Conservation (phyloP, 2,888 invertebrate species). For the Anaspis maculata region DNA sequence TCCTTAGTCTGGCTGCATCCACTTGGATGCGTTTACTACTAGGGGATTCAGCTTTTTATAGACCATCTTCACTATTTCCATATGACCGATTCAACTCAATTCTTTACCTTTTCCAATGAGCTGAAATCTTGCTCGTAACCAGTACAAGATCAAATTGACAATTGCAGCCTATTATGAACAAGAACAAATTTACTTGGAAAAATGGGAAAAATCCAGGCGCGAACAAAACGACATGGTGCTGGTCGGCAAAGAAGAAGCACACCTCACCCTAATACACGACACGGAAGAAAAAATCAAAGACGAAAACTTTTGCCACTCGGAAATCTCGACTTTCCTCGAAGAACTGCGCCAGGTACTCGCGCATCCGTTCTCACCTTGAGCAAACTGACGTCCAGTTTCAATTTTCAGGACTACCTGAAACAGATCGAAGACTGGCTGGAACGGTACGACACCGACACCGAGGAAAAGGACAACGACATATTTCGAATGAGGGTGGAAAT, state of each 20-base stretch:
- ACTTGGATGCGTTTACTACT: too few relatives aligned
- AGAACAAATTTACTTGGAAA: constrained; percentile 17
- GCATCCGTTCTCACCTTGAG: too few relatives aligned
- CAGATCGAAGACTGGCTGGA: background rate
- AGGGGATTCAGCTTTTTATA: too few relatives aligned
- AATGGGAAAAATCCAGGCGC: constrained; percentile 27
- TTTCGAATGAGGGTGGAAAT: background rate
- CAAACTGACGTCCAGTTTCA: too few relatives aligned
- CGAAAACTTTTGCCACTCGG: background rate
- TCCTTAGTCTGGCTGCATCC: too few relatives aligned
- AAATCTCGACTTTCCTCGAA: constrained; percentile 6
- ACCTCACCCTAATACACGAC: background rate
- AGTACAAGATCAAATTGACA: too few relatives aligned
- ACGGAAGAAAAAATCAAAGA: background rate
- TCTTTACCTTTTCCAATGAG: too few relatives aligned
- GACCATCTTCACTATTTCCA: too few relatives aligned
- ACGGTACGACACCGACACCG: background rate
- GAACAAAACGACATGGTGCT: constrained; percentile 27
- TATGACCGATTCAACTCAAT: too few relatives aligned
- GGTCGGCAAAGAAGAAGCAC: constrained; percentile 18
- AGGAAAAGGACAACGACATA: background rate
- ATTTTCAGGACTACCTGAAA: background rate
- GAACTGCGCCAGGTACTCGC: too few relatives aligned
- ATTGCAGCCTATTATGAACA: too few relatives aligned
- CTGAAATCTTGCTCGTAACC: too few relatives aligned